Base-by-base conservation (phyloP, 1,140 invertebrate genomes). In the Bombus haemorrhoidalis region DNA sequence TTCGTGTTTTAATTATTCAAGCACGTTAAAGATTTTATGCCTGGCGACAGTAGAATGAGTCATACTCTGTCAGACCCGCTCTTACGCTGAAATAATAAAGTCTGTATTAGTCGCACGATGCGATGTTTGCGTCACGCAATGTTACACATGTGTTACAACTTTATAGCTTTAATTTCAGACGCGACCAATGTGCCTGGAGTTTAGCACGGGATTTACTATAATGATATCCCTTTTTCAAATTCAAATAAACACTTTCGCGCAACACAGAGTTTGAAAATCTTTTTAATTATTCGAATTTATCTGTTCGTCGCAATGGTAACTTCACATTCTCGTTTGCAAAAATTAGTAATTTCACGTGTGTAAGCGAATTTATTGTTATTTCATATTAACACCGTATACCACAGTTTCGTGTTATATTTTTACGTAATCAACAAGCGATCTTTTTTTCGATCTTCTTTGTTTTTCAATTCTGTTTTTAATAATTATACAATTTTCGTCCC, bases 1-100 rank as follows among this genome's bases (percentile, higher is more conserved):
- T 79, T 83, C 64, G 9, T 43, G 75, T 37, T 84, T 84, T 72
- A 84, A 84, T 84, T 72, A 80, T 62, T 80, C 57, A 13, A 39
- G 10, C 25, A n/a, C n/a, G 32, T 84, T 72, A 47, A 84, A 84
- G 76, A 47, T 80, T 84, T 84, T 79, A 62, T 68, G 76, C 25
- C 28, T n/a, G 3, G 22, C 32, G 57, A 3, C 53, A 71, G 76
- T 80, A 25, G 41, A 47, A 72, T 39, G 76, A 81, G 57, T 85
- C 84, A 75, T 57, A 74, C 71, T 43, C 18, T 68, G 84, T 74
- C 84, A 34, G 43, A 43, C 59, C 39, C 5, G 18, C 53, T 68
- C 71, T 73, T 68, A 39, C 68, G 39, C 28, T 68, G 64, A 79
- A 71, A 47, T 71, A 80, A 32, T 84, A 84, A 79, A 71, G 53